These are phyloP conservation scores for Platygyra sinensis DNA, from an alignment of 64 coral and sea anemone genomes.

Conservation along the genomic window DNA sequence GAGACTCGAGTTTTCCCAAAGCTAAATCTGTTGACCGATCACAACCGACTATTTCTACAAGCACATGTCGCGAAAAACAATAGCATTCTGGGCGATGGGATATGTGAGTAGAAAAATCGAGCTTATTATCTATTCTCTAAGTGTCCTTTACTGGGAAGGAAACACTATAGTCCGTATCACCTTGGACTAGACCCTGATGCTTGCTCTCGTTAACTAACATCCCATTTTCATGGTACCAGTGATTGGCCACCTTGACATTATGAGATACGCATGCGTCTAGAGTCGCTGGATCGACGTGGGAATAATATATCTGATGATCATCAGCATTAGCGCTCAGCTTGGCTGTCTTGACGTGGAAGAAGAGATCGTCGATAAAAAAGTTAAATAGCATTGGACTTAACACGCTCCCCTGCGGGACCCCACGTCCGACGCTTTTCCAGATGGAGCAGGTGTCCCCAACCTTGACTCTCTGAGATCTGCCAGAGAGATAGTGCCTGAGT, in stretches of 20 bases:
- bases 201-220: slow-evolving; percentile 43
- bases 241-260: background rate
- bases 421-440: slow-evolving; percentile 5
- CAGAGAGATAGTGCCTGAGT: background rate
- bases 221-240: slow-evolving; percentile 42
- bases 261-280: slow-evolving; percentile 11
- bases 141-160: slow-evolving; percentile 28
- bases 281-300: slow-evolving; percentile 11
- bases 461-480: slow-evolving; percentile 13
- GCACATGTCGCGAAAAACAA: no score
- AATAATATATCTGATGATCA: slow-evolving; percentile 19
- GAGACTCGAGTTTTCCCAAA: no score
- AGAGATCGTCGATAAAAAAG: slow-evolving; percentile 21
- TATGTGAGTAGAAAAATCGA: slow-evolving; percentile 29
- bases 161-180: slow-evolving; percentile 27
- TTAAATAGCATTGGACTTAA: slow-evolving; percentile 11
- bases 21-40: no score
- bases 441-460: background rate
- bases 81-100: no score
- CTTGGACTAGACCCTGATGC: slow-evolving; percentile 14
- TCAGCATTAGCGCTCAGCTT: background rate
- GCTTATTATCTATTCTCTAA: slow-evolving; percentile 25
- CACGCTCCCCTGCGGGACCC: slow-evolving; percentile 27
- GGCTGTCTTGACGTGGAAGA: slow-evolving; percentile 10
- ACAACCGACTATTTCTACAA: no score